These are phyloP conservation scores for Seriola dumerili DNA, from an alignment of 2,113 vertebrate species.

Conservation along the genomic window DNA sequence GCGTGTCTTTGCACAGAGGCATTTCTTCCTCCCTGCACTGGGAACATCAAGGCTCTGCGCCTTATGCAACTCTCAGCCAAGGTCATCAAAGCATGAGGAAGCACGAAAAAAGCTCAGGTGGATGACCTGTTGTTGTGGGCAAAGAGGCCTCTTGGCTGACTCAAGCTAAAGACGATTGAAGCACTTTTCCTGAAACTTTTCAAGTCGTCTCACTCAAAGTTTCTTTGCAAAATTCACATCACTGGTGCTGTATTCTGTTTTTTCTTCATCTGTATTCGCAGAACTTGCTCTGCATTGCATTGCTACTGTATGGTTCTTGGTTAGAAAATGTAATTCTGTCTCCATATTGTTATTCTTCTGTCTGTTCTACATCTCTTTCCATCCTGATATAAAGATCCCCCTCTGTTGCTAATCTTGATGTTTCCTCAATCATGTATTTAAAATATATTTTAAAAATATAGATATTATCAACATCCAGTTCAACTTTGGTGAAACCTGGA, in stretches of 20 bases:
- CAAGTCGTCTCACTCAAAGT: not conserved
- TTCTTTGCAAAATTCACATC: too few relatives aligned
- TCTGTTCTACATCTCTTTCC: too few relatives aligned
- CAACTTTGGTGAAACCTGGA: too few relatives aligned
- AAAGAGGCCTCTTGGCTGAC: not conserved
- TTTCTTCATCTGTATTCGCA: too few relatives aligned
- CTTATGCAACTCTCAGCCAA: conserved; percentile 21
- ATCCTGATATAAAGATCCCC: not conserved
- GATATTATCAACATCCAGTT: too few relatives aligned
- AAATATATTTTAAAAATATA: too few relatives aligned
- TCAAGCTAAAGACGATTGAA: not conserved
- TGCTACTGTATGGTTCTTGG: not conserved
- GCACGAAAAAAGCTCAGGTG: conserved; percentile 29
- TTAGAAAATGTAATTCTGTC: not conserved
- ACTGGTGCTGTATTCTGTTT: too few relatives aligned
- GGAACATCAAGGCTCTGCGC: conserved; percentile 29
- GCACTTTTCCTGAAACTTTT: not conserved
- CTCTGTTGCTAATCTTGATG: too few relatives aligned
- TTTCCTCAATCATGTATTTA: too few relatives aligned
- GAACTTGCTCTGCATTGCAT: not conserved
- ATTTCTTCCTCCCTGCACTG: conserved; percentile 15
- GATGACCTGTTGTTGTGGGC: conserved; percentile 23
- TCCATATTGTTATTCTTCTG: not conserved
- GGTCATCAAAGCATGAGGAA: conserved; percentile 22
- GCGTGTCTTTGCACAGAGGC: conserved; percentile 16